Conservation (phyloP, 2,113 vertebrate species). For the Marmota flaviventris region DNA sequence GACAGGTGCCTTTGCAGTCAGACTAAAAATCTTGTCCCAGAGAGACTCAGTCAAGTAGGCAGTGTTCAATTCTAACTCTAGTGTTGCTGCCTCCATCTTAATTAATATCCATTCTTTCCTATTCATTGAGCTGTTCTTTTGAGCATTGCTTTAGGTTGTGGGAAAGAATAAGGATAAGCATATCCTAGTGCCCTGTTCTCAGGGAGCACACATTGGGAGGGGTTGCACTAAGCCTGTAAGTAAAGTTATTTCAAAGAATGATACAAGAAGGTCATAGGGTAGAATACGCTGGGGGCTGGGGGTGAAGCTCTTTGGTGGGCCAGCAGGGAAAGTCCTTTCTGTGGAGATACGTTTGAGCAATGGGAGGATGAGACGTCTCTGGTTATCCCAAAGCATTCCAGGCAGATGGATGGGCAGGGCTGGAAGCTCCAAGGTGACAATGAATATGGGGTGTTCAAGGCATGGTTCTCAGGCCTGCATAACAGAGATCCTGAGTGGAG, state of each 20-base stretch:
- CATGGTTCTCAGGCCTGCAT: background rate
- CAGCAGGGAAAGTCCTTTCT: background rate
- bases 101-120: background rate
- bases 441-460: background rate
- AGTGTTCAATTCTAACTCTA: background rate
- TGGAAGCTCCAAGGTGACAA: background rate
- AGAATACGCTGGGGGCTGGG: fast-evolving
- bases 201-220: background rate
- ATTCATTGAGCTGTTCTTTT: background rate
- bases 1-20: background rate
- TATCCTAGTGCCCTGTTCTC: background rate
- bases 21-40: background rate
- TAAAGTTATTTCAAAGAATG: background rate
- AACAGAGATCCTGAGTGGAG: background rate
- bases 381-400: background rate
- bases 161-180: background rate
- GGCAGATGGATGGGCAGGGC: background rate
- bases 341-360: background rate
- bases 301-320: background rate
- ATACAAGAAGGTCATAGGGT: too few species aligned
- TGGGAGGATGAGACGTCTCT: background rate
- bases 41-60: background rate
- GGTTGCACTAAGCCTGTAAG: background rate
- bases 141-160: background rate
- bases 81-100: background rate